Base-by-base conservation (phyloP, 92 coral and sea anemone genomes). In the Pocillopora grandis region DNA sequence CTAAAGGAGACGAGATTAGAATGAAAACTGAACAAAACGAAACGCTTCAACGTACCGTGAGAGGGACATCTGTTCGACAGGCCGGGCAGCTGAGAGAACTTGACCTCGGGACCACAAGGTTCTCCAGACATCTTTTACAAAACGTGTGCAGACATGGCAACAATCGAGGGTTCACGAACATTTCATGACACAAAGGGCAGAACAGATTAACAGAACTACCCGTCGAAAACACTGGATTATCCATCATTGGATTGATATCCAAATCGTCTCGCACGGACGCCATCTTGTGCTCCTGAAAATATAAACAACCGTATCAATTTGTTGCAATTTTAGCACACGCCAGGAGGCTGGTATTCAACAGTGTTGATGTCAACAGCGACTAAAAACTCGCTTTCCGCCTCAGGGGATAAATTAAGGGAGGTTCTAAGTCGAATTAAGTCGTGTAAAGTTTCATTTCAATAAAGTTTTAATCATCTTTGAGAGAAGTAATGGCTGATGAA, bases 141-240 rank as follows among this genome's bases (percentile, higher is more conserved):
- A 97, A 97, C 42, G 98, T 97, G 84, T 97, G 99, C 60, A 97
- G 86, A 86, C 99, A 97, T 6, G 99, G 98, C 49, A 97, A 78
- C 35, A 97, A 94, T 3, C 99, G 97, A 5, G 99, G 99, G 42
- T 97, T 93, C 52, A 48, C 84, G 67, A 88, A 97, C 87, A 94
- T 89, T 80, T 94, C 98, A 76, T 94, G 93, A 35, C 98, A 94
- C 74, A 94, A 75, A 18, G 98, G 98, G 79, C 98, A 94, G 55
- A 94, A 85, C 12, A 94, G 87, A 79, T 94, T 94, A 37, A 94
- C 98, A n/a, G 91, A 88, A 18, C 95, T 92, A 36, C 91, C 93
- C 27, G 97, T 90, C 49, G 92, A 58, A 58, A 84, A 76, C 9
- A 76, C 68, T 76, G 88, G 88, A 42, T 84, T 84, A 13, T 76